Evolutionary conservation across 2,888 invertebrate genomes (phyloP).

Genomic region (Metallyticus violacea): DNA sequence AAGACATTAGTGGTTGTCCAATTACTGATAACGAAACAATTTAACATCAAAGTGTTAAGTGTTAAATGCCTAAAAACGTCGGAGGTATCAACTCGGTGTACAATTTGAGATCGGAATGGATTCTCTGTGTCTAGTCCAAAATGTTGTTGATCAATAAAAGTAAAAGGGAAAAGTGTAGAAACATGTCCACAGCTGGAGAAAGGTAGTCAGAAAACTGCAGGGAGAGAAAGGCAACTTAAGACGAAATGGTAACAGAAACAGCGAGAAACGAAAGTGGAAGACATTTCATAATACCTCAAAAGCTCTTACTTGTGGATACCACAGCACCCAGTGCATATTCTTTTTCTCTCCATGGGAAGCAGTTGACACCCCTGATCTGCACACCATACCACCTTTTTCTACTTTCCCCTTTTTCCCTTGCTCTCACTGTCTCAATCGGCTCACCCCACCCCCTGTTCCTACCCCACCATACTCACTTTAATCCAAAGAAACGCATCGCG

Average conservation of each 20-base stretch:
- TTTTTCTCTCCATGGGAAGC: not conserved
- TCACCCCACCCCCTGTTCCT: not conserved
- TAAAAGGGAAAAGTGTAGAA: no score
- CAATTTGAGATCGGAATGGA: no score
- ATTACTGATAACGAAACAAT: no score
- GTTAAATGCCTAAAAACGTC: no score
- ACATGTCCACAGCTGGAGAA: no score
- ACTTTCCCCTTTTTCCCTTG: not conserved
- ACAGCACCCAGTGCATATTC: not conserved
- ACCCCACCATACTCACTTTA: conserved; percentile 5
- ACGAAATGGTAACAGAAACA: not conserved
- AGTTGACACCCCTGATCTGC: not conserved
- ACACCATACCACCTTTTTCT: not conserved
- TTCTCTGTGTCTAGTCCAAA: no score
- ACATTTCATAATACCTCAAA: not conserved
- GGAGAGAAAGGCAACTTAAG: no score
- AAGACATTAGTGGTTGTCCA: no score
- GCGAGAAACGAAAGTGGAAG: not conserved
- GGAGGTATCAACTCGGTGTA: no score
- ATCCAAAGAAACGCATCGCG: conserved; percentile 13
- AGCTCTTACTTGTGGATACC: not conserved
- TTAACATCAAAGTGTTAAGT: no score
- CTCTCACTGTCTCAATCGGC: conserved; percentile 3
- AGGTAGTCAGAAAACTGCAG: no score
- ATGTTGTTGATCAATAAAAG: no score